These are phyloP conservation scores for Temnothorax longispinosus DNA, from an alignment of 1,140 invertebrate genomes.

Conservation along the genomic window DNA sequence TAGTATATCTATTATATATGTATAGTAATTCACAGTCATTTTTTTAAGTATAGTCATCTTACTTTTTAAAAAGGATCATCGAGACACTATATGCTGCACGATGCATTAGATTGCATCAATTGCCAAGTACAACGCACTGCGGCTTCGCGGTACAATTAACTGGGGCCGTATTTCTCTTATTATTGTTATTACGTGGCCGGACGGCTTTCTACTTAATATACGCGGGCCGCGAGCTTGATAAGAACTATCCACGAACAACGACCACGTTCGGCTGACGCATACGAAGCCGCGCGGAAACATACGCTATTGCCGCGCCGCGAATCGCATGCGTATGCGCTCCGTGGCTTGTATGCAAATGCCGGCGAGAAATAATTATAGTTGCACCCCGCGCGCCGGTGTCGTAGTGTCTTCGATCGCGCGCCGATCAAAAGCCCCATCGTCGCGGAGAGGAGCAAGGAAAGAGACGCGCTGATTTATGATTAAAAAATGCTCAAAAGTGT, in stretches of 20 bases:
- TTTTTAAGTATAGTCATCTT: neutral
- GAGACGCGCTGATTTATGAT: neutral
- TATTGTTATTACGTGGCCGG: constrained; percentile 65
- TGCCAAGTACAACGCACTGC: constrained; percentile 58
- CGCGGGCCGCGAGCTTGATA: constrained; percentile 55
- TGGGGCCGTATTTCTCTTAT: constrained; percentile 50
- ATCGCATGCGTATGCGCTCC: constrained; percentile 9
- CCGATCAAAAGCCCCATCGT: constrained; percentile 39
- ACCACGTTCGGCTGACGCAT: constrained; percentile 8
- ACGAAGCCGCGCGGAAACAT: constrained; percentile 39
- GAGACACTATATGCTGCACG: neutral
- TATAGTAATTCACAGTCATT: neutral
- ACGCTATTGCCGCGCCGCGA: neutral
- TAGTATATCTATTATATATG: neutral
- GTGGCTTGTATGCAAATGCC: constrained; percentile 54
- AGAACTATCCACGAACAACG: constrained; percentile 53
- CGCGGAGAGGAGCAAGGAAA: neutral
- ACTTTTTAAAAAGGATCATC: neutral
- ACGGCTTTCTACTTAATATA: constrained; percentile 67
- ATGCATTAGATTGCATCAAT: constrained; percentile 56
- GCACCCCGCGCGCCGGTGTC: constrained; percentile 17
- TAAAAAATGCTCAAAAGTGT: neutral
- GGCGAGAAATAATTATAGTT: constrained; percentile 55
- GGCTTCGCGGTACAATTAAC: constrained; percentile 46
- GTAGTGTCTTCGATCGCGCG: constrained; percentile 14